Evolutionary conservation across 2,888 invertebrate species (phyloP), one percentile per base, ranked within the genome.

Genomic region (Euspilapteryx auroguttella): DNA sequence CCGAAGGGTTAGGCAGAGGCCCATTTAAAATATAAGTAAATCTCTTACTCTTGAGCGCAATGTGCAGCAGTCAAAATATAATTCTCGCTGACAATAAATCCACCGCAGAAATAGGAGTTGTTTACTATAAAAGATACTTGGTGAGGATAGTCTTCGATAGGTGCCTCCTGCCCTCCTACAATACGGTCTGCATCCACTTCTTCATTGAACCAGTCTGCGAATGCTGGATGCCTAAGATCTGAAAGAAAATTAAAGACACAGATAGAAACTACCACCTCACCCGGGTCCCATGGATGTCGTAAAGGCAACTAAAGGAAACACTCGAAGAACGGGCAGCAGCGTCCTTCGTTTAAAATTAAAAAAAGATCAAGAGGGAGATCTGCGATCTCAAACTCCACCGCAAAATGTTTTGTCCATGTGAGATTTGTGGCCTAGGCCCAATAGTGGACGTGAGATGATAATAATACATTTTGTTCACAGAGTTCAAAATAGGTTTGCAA

Each of bases 11-110:
- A n/a, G n/a, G n/a, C n/a, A n/a, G n/a, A n/a, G n/a, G n/a, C n/a
- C n/a, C n/a, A n/a, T n/a, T n/a, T n/a, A n/a, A n/a, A n/a, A n/a
- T n/a, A n/a, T n/a, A n/a, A n/a, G 14, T 12, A 13, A 12, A 28
- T 17, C 5, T n/a, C 63, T 45, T 49, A 78, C 78, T 66, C 41
- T 32, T 61, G 56, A 4, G 71, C 58, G 30, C 78, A 79, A 41
- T 78, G 78, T 0, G 49, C 78, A 0, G 78, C 78, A 0, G 78
- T 76, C n/a, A 71, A 14, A 9, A 78, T 63, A 34, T 63, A 71
- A 10, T 54, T 47, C 27, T 62, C 47, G 27, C 64, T 73, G 24
- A 78, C 44, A 6, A 79, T 71, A 32, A 68, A 64, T 0, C 78
- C 77, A 0, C 78, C 78, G 28, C 78, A 79, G 37, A 65, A 64